Percentiles rank a stretch among this genome's conserved stretches.
Evolutionary conservation across 2,888 invertebrate species (phyloP).

Genomic region (Oscheius myriophilus): DNA sequence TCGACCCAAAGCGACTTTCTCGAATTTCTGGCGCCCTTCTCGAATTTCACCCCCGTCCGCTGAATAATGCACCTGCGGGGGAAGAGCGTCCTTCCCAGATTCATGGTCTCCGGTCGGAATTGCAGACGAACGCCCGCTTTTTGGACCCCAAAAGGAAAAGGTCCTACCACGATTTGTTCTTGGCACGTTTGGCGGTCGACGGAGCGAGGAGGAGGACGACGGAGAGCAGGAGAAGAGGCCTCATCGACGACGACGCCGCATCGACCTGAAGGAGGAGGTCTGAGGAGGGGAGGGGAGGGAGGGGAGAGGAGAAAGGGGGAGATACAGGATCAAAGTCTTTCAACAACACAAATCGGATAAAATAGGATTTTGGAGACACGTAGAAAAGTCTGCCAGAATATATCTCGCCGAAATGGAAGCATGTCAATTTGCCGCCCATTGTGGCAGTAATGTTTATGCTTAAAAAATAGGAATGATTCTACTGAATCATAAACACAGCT

Average conservation of each 20-base stretch:
- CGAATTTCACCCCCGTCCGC: no score
- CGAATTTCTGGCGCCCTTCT: no score
- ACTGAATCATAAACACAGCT: no score
- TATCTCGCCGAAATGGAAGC: no score
- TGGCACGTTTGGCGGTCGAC: slow-evolving; percentile 4
- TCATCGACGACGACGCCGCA: slow-evolving; percentile 23
- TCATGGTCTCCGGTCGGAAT: background rate
- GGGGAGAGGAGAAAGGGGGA: background rate
- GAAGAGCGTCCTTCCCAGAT: background rate
- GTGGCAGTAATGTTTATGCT: no score
- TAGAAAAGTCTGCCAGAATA: no score
- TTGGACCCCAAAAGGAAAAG: background rate
- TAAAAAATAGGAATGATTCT: no score
- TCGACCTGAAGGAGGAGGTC: slow-evolving; percentile 13
- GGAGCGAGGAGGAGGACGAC: slow-evolving; percentile 4
- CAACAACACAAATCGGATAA: no score
- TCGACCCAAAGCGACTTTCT: no score
- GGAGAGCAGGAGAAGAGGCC: slow-evolving; percentile 12
- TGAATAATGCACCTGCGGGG: background rate
- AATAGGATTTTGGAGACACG: no score
- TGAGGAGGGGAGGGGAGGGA: background rate
- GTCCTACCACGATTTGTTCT: slow-evolving; percentile 20
- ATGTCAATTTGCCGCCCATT: no score
- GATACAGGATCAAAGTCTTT: background rate
- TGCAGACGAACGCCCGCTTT: background rate